These are phyloP conservation scores for Zalophus californianus DNA, from an alignment of 2,797 vertebrate genomes.

Conservation along the genomic window DNA sequence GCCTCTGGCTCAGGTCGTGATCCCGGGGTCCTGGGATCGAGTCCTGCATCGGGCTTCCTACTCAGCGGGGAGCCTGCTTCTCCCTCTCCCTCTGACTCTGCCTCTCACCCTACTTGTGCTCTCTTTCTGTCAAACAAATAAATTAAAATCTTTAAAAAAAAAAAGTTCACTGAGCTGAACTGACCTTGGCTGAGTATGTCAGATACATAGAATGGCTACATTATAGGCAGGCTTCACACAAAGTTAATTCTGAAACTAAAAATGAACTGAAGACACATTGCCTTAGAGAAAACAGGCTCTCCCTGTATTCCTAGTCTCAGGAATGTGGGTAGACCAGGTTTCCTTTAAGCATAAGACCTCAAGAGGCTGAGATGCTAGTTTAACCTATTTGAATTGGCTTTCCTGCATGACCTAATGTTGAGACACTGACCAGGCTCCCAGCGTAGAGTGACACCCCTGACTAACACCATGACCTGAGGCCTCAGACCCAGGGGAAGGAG, in stretches of 20 bases:
- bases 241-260: slow-evolving; percentile 68
- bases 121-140: not conserved
- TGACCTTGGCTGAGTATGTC: slow-evolving; percentile 49
- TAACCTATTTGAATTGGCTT: slow-evolving; percentile 55
- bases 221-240: slow-evolving; percentile 36
- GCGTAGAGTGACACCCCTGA: not conserved
- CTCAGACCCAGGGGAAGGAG: slow-evolving; percentile 24
- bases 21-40: too few relatives aligned
- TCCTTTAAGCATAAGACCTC: not conserved
- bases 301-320: slow-evolving; percentile 35
- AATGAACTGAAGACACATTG: slow-evolving; percentile 51
- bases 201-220: slow-evolving; percentile 13
- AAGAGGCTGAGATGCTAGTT: slow-evolving; percentile 40
- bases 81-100: not conserved
- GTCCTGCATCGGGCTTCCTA: not conserved
- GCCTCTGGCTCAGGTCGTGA: not conserved
- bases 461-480: slow-evolving; percentile 44
- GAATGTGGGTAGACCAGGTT: slow-evolving; percentile 55
- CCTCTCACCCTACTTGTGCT: not conserved
- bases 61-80: not conserved
- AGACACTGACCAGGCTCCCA: slow-evolving; percentile 46
- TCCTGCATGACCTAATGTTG: not conserved
- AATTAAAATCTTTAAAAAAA: not conserved
- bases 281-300: slow-evolving; percentile 46
- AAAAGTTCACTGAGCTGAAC: slow-evolving; percentile 32